A percentile compares a stretch with the other conserved stretches of the same genome.
Evolutionary conservation across 1,140 invertebrate genomes (phyloP).

Genomic region (Riptortus pedestris): DNA sequence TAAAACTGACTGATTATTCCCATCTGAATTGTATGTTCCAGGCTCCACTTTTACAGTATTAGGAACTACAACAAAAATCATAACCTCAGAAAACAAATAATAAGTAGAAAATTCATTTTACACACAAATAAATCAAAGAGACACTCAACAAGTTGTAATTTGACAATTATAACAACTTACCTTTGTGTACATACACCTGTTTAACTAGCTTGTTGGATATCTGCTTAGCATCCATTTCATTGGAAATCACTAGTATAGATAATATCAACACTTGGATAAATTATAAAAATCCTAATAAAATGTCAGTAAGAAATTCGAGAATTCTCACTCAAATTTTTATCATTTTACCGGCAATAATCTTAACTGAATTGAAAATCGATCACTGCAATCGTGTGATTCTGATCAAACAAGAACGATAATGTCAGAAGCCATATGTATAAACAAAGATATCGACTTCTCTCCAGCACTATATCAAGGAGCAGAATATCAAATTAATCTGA

Average conservation of each 20-base stretch:
- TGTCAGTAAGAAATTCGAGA: neutral
- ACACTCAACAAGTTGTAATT: neutral
- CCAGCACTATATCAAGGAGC: too few relatives aligned
- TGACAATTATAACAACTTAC: neutral
- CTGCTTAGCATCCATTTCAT: conserved; percentile 4
- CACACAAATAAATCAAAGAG: neutral
- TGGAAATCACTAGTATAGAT: neutral
- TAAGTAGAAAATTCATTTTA: neutral
- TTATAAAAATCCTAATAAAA: neutral
- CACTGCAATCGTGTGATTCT: conserved; percentile 4
- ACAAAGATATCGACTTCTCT: too few relatives aligned
- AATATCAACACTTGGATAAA: neutral
- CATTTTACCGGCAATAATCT: conserved; percentile 13
- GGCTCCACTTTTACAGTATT: neutral
- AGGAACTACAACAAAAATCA: neutral
- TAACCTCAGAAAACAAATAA: neutral
- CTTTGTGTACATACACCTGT: conserved; percentile 15
- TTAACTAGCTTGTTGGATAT: neutral
- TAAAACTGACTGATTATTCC: conserved; percentile 4
- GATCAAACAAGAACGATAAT: conserved; percentile 12
- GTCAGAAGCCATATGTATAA: conserved; percentile 6
- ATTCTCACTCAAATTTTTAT: neutral
- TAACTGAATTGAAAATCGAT: conserved; percentile 14
- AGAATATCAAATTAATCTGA: too few relatives aligned
- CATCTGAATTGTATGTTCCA: neutral